These are phyloP conservation scores for Anastatus disparis DNA, from an alignment of 1,140 invertebrate species.

Conservation along the genomic window DNA sequence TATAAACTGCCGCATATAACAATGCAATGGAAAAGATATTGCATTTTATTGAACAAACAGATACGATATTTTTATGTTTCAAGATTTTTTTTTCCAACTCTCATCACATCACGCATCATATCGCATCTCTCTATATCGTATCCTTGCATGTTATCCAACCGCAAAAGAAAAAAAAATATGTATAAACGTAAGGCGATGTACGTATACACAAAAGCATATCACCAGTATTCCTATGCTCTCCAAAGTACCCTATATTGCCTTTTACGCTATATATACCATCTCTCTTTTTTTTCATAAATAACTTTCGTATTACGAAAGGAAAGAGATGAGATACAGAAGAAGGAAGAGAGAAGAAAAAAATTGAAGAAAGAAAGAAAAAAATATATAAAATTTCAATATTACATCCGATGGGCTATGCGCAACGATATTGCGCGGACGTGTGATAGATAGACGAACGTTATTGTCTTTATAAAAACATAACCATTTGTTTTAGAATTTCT, in stretches of 20 bases:
- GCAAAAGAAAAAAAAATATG: no score
- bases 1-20: no score
- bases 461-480: conserved; percentile 67
- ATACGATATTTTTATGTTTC: no score
- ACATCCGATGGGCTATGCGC: conserved; percentile 55
- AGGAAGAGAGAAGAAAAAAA: background rate
- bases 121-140: background rate
- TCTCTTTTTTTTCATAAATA: conserved; percentile 67
- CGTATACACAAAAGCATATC: no score
- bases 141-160: conserved; percentile 44
- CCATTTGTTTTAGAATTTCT: conserved; percentile 61
- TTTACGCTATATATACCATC: no score
- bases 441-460: conserved; percentile 66
- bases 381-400: conserved; percentile 65
- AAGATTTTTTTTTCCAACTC: no score
- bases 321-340: background rate
- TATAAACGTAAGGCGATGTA: no score
- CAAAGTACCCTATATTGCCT: conserved; percentile 53
- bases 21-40: no score
- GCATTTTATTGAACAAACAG: no score
- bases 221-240: no score
- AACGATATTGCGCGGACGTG: conserved; percentile 63
- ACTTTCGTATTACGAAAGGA: conserved; percentile 59
- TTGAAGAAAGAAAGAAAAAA: conserved; percentile 34
- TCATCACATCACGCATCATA: no score